Evolutionary conservation across 1,140 invertebrate species (phyloP).

Genomic region (Metopolophium dirhodum): DNA sequence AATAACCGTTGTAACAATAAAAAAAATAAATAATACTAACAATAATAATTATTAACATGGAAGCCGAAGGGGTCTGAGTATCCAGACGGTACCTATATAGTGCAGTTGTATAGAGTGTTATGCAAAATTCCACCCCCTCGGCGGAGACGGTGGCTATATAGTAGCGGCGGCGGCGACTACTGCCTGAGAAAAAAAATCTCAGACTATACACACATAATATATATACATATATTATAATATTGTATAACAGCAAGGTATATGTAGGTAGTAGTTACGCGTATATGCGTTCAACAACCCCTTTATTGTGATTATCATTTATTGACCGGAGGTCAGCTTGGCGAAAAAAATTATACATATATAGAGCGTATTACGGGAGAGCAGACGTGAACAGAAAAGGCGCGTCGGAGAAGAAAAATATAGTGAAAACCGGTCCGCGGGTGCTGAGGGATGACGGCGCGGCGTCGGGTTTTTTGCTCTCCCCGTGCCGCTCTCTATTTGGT

Average conservation of each 20-base stretch:
- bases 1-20: slow-evolving; percentile 55
- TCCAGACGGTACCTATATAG: slow-evolving; percentile 30
- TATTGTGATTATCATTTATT: slow-evolving; percentile 49
- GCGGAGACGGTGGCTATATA: neutral
- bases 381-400: neutral
- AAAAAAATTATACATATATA: slow-evolving; percentile 29
- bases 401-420: slow-evolving; percentile 21
- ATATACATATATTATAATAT: slow-evolving; percentile 9
- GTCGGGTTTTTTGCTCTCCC: neutral
- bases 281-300: slow-evolving; percentile 5
- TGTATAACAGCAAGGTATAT: neutral
- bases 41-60: slow-evolving; percentile 49
- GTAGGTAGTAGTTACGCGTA: neutral
- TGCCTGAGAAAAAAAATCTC: slow-evolving; percentile 53
- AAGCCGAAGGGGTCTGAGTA: slow-evolving; percentile 23
- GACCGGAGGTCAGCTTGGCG: slow-evolving; percentile 43
- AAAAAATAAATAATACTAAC: neutral
- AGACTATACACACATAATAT: slow-evolving; percentile 23
- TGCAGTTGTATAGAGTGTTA: slow-evolving; percentile 4
- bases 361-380: neutral
- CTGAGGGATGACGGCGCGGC: slow-evolving; percentile 2
- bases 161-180: neutral
- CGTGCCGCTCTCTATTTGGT: neutral
- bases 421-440: slow-evolving; percentile 52
- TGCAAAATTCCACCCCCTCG: slow-evolving; percentile 54